Conservation (phyloP, 2,113 vertebrate species). For the Syngnathus scovelli region DNA sequence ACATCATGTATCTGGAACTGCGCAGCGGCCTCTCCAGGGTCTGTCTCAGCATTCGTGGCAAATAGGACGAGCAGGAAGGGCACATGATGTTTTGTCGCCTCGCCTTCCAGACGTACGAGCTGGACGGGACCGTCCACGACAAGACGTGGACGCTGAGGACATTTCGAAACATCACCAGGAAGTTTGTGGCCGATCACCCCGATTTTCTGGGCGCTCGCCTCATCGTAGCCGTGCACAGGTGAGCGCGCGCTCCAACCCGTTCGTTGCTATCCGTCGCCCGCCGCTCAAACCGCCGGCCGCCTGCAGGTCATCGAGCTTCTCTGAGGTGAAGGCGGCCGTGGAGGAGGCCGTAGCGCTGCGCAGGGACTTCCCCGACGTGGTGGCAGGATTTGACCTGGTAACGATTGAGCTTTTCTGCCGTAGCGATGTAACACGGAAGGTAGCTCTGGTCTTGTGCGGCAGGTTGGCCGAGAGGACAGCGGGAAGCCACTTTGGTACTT, state of each 20-base stretch:
- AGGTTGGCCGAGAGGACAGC: conserved; percentile 86
- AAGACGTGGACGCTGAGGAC: conserved; percentile 71
- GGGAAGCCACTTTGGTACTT: conserved; percentile 78
- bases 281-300: neutral
- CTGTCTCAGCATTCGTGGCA: conserved; percentile 6
- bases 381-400: conserved; percentile 90
- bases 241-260: neutral
- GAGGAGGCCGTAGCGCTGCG: conserved; percentile 73
- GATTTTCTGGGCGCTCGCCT: conserved; percentile 81
- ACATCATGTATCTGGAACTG: conserved; percentile 82
- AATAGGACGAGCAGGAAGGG: too few species aligned
- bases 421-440: neutral
- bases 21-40: conserved; percentile 77
- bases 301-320: conserved; percentile 66
- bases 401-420: neutral
- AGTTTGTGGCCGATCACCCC: conserved; percentile 72
- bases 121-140: conserved; percentile 77
- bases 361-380: conserved; percentile 71
- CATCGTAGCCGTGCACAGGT: conserved; percentile 75
- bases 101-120: conserved; percentile 78
- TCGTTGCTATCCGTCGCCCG: neutral
- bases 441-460: neutral
- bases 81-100: neutral
- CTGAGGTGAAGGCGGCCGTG: conserved; percentile 72
- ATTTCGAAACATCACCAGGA: conserved; percentile 71